Evolutionary conservation across 2,888 invertebrate species (phyloP), one percentile per base, ranked within the genome.

Genomic region (Xestia rhomboidea): DNA sequence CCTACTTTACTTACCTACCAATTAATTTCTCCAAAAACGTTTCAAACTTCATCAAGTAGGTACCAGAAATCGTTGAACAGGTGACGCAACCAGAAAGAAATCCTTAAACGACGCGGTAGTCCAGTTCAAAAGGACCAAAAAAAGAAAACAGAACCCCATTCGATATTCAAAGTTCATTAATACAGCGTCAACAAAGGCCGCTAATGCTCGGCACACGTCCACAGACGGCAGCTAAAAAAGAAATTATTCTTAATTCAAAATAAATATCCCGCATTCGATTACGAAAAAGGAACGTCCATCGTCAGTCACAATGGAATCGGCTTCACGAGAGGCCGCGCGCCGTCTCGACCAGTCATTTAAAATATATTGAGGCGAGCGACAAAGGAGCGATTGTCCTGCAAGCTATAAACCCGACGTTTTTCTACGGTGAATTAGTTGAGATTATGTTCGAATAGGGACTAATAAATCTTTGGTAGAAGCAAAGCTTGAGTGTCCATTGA

Each of bases 151-250:
- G 44, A 54, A 70, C 34, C 73, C 69, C 82, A 84, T 86, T 87
- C 90, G 87, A 92, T 90, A 91, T 88, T 89, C 92, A 89, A 91
- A 93, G 91, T 95, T 95, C 95, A 94, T 96, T 95, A 96, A 95
- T 94, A 93, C 88, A 89, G 86, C 91, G 90, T 91, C 93, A 91
- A 96, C 96, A 96, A 96, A 94, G 89, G 91, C 91, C 92, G 88
- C 95, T 96, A 96, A 96, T 96, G 95, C 95, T 92, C 95, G 94
- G 96, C 96, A 95, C 96, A 96, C 95, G 95, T 94, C 94, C 91
- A 90, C 93, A 92, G 93, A 93, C 94, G 94, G 95, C 95, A 92
- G 94, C 93, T 94, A 95, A 95, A 95, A 95, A 95, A 94, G 94
- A 96, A 96, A 95, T 95, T 93, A 95, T 95, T 94, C 95, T 94